Conservation (phyloP, 2,888 invertebrate genomes). For the Dryobotodes eremita region DNA sequence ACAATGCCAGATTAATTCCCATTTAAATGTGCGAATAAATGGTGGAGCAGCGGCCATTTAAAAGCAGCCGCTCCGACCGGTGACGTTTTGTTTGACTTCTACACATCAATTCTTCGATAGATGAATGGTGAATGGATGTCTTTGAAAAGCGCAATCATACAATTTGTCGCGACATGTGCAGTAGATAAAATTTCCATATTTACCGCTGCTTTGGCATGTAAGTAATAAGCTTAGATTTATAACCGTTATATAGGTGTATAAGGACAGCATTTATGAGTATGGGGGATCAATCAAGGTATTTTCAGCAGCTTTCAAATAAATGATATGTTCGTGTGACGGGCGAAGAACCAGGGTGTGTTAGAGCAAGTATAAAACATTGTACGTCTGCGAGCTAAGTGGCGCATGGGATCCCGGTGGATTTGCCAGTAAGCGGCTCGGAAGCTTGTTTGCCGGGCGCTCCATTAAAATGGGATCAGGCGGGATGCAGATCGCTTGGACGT, state of each 20-base stretch:
- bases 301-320: constrained; percentile 48
- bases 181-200: constrained; percentile 61
- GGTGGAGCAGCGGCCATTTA: constrained; percentile 73
- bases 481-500: constrained; percentile 89
- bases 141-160: constrained; percentile 69
- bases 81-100: constrained; percentile 74
- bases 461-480: constrained; percentile 90
- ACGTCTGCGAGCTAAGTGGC: constrained; percentile 85
- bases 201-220: constrained; percentile 43
- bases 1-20: constrained; percentile 87
- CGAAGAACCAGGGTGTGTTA: constrained; percentile 60
- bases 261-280: constrained; percentile 30
- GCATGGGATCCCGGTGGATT: constrained; percentile 88
- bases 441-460: constrained; percentile 90
- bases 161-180: constrained; percentile 74
- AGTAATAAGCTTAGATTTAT: constrained; percentile 44
- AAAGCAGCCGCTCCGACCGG: constrained; percentile 70
- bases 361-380: constrained; percentile 77
- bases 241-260: constrained; percentile 50
- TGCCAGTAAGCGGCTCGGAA: constrained; percentile 88
- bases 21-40: constrained; percentile 87
- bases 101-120: constrained; percentile 66
- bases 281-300: constrained; percentile 35
- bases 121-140: constrained; percentile 69
- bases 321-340: constrained; percentile 47